Evolutionary conservation across 2,113 vertebrate species (phyloP).

Genomic region (Genyomyrus donnyi): DNA sequence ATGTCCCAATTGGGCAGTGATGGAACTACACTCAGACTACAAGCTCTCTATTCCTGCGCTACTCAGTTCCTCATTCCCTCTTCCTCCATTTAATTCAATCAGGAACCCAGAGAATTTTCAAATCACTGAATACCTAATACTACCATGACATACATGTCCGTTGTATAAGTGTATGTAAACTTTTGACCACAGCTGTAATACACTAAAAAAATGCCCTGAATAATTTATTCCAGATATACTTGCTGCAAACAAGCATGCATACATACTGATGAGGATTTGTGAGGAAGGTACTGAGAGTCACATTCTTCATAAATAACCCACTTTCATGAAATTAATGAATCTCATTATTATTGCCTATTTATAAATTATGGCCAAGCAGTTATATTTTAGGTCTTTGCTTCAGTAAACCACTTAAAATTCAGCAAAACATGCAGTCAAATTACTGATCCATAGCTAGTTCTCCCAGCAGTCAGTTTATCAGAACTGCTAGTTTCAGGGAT

Average conservation of each 20-base stretch:
- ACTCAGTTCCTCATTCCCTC: neutral
- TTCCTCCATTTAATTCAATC: neutral
- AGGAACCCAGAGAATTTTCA: neutral
- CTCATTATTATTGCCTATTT: neutral
- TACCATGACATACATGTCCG: neutral
- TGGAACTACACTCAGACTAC: neutral
- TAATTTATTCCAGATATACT: neutral
- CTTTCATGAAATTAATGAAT: neutral
- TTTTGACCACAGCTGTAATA: neutral
- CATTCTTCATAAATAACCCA: neutral
- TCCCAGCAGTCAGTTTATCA: neutral
- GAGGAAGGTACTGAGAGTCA: neutral
- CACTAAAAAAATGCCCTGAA: neutral
- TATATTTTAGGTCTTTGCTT: neutral
- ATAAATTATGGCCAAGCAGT: neutral
- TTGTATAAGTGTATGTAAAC: neutral
- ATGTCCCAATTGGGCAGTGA: neutral
- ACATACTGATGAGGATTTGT: neutral
- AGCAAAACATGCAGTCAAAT: neutral
- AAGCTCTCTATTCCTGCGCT: neutral
- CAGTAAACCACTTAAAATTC: neutral
- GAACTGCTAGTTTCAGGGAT: neutral
- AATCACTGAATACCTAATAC: neutral
- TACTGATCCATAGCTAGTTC: neutral
- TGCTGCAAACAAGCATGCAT: neutral